Evolutionary conservation across 2,888 invertebrate genomes (phyloP).

Genomic region (Griposia aprilina): DNA sequence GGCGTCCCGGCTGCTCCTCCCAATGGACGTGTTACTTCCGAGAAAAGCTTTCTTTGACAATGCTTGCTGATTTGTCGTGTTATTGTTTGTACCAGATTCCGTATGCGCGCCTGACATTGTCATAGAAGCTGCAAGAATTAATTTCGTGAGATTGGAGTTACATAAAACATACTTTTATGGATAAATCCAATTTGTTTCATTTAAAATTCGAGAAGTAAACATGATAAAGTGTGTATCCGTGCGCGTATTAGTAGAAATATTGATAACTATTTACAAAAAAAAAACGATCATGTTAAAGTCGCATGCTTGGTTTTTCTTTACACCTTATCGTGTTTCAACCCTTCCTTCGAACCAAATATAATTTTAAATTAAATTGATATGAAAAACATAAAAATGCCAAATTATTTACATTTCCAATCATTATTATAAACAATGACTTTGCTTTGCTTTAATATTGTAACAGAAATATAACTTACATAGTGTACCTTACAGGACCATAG

Average conservation of each 20-base stretch:
- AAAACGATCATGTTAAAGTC: slow-evolving; percentile 74
- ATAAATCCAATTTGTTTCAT: slow-evolving; percentile 12
- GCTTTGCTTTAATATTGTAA: slow-evolving; percentile 84
- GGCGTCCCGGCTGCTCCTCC: slow-evolving; percentile 85
- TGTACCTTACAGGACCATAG: slow-evolving; percentile 86
- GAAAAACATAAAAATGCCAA: slow-evolving; percentile 77
- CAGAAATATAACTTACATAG: slow-evolving; percentile 87
- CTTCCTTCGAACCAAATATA: slow-evolving; percentile 66
- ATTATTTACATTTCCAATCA: slow-evolving; percentile 74
- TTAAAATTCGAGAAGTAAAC: slow-evolving; percentile 69
- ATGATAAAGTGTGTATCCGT: slow-evolving; percentile 82
- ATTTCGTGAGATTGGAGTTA: slow-evolving; percentile 34
- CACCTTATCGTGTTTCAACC: slow-evolving; percentile 86
- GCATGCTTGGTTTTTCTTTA: slow-evolving; percentile 81
- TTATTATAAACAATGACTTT: slow-evolving; percentile 80
- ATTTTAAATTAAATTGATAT: slow-evolving; percentile 51
- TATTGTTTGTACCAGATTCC: slow-evolving; percentile 88
- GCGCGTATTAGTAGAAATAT: slow-evolving; percentile 75
- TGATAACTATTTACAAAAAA: slow-evolving; percentile 75
- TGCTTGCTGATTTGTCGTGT: slow-evolving; percentile 84
- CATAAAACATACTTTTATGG: background rate
- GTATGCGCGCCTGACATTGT: slow-evolving; percentile 92
- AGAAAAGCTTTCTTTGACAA: slow-evolving; percentile 89
- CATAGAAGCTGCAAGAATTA: slow-evolving; percentile 92
- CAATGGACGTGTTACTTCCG: slow-evolving; percentile 89